Conservation (phyloP, 1,140 invertebrate species). For the Sitodiplosis mosellana region DNA sequence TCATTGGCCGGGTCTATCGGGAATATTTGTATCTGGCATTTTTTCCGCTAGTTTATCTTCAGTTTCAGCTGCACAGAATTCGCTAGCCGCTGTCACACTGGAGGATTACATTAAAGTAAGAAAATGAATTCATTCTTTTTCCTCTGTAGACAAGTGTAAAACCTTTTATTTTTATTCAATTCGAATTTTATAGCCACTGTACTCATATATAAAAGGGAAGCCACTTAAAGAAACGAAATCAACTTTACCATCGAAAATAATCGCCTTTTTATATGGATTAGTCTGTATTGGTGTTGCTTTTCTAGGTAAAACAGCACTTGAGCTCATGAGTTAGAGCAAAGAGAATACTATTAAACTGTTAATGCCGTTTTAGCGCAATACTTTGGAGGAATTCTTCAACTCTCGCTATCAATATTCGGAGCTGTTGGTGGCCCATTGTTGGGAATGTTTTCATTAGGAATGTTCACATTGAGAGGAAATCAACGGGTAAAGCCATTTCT, state of each 20-base stretch:
- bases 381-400: conserved; percentile 53
- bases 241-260: conserved; percentile 33
- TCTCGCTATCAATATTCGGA: conserved; percentile 58
- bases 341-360: too few species aligned
- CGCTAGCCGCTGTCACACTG: conserved; percentile 62
- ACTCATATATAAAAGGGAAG: conserved; percentile 13
- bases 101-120: conserved; percentile 55
- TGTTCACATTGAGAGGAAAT: conserved; percentile 44
- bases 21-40: conserved; percentile 65
- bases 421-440: conserved; percentile 62
- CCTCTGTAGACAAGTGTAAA: neutral
- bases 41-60: conserved; percentile 73
- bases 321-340: too few species aligned
- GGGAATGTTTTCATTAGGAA: conserved; percentile 61
- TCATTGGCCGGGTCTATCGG: conserved; percentile 47
- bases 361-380: conserved; percentile 25
- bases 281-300: conserved; percentile 53
- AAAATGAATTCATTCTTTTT: neutral
- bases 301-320: conserved; percentile 26
- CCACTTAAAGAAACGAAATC: conserved; percentile 12
- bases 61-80: conserved; percentile 64
- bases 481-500: conserved; percentile 22
- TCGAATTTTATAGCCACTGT: conserved; percentile 20
- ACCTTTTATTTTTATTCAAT: neutral
- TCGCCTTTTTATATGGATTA: conserved; percentile 47